Conservation (phyloP, 2,113 vertebrate species). For the Etheostoma spectabile region DNA sequence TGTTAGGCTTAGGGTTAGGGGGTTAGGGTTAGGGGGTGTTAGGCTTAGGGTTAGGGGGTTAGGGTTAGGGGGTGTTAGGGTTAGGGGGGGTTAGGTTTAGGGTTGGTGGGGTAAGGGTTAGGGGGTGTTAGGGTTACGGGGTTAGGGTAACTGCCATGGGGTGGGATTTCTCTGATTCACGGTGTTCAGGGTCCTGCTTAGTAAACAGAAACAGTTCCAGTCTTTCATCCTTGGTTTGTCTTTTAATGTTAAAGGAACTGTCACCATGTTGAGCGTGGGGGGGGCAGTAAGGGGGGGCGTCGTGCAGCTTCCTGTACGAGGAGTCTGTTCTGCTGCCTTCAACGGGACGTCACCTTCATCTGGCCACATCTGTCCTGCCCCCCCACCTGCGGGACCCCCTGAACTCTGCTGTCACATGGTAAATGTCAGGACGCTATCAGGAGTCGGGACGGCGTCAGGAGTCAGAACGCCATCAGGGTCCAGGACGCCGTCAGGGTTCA, state of each 20-base stretch:
- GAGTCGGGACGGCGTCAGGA: not conserved
- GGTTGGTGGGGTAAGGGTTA: no score
- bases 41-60: no score
- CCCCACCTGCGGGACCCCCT: not conserved
- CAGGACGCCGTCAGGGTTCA: not conserved
- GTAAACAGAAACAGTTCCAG: no score
- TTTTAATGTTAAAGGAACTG: not conserved
- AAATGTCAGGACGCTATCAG: not conserved
- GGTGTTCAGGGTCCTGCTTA: no score
- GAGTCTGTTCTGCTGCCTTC: not conserved
- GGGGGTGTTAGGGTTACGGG: no score
- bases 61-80: no score
- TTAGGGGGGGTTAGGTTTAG: no score
- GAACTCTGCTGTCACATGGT: not conserved
- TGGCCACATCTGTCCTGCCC: not conserved
- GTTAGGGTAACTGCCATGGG: no score
- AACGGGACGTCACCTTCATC: conserved; percentile 13
- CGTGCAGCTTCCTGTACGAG: conserved; percentile 5
- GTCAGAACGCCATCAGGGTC: not conserved
- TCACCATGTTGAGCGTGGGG: conserved; percentile 40
- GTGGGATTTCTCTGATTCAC: no score
- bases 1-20: no score
- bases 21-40: no score
- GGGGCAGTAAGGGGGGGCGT: not conserved
- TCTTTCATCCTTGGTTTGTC: not conserved